phyloP scores from a whole-genome alignment of 2,797 vertebrate species.

The Fratercula arctica region DNA sequence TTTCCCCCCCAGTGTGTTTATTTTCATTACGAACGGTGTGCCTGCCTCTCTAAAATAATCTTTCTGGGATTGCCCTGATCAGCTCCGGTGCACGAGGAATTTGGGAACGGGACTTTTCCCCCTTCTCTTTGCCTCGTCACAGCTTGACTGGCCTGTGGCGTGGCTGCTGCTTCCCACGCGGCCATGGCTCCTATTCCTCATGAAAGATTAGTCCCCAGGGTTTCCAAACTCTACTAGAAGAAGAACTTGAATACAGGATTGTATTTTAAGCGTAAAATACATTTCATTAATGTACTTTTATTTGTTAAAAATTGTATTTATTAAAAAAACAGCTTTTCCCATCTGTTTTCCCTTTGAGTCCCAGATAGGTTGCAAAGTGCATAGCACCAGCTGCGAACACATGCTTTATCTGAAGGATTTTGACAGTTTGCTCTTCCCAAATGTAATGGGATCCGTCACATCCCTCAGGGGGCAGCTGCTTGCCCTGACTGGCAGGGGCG shows the following conservation, averaged over 20 bases:
- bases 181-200: background rate
- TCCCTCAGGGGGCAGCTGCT: background rate
- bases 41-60: background rate
- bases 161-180: background rate
- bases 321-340: background rate
- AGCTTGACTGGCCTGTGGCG: background rate
- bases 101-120: background rate
- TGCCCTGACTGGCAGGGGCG: background rate
- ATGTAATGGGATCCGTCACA: fast-evolving
- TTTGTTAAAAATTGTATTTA: background rate
- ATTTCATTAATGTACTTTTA: background rate
- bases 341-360: background rate
- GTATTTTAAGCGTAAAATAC: background rate
- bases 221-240: background rate
- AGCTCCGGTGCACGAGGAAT: fast-evolving
- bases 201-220: background rate
- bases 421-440: background rate
- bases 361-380: background rate
- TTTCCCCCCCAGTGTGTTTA: background rate
- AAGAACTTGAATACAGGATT: background rate
- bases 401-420: background rate
- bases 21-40: fast-evolving
- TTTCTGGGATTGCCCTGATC: background rate
- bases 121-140: background rate
- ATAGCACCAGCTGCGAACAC: background rate